These are phyloP conservation scores for Harlomillsia oculata DNA, from an alignment of 1,140 invertebrate species.

Conservation along the genomic window DNA sequence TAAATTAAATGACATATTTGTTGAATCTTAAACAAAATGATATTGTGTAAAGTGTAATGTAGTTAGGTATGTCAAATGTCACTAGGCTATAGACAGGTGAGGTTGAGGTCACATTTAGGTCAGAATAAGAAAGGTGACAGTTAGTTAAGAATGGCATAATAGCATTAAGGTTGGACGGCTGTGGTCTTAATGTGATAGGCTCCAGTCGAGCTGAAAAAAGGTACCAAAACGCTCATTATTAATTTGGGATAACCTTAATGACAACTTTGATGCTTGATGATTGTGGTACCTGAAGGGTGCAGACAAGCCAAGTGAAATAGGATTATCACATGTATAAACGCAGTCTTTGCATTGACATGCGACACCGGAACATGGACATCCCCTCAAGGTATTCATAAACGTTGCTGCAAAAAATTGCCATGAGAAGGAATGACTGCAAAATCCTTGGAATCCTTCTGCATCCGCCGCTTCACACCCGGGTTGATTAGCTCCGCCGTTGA, in stretches of 20 bases:
- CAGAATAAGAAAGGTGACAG: no score
- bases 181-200: neutral
- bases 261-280: neutral
- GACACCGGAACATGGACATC: neutral
- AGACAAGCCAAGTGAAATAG: neutral
- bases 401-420: conserved; percentile 9
- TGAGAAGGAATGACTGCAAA: conserved; percentile 18
- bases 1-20: no score
- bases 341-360: conserved; percentile 4
- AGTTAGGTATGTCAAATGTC: no score
- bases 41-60: no score
- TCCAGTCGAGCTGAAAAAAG: neutral
- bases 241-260: neutral
- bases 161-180: no score
- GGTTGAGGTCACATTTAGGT: no score
- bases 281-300: neutral
- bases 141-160: no score
- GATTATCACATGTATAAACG: neutral
- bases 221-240: neutral
- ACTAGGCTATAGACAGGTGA: no score
- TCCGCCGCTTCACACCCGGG: conserved; percentile 22
- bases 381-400: neutral
- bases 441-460: neutral
- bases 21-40: no score
- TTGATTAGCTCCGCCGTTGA: conserved; percentile 19